A percentile compares a stretch with the other conserved stretches of the same genome.
phyloP scores from a whole-genome alignment of 2,113 vertebrate species.

The Stegostoma tigrinum region DNA sequence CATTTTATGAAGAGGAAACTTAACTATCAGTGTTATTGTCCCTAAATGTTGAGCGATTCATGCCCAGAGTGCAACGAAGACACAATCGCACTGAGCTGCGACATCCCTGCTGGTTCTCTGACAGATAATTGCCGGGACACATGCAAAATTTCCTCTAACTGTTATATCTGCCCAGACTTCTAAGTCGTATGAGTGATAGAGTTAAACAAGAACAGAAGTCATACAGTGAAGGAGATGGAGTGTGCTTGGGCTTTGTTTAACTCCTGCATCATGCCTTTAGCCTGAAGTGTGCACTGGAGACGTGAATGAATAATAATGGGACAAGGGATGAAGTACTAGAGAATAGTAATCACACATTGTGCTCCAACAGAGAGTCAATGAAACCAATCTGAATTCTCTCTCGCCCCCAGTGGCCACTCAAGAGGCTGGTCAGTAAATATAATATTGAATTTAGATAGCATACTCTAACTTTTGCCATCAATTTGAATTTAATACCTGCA shows the following conservation, averaged over 20 bases:
- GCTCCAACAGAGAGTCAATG: not conserved
- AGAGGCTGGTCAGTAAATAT: not conserved
- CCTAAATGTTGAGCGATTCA: not conserved
- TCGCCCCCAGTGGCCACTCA: not conserved
- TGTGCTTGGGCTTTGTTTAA: too few relatives aligned
- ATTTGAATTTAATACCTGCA: not conserved
- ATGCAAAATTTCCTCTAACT: not conserved
- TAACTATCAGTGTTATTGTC: not conserved
- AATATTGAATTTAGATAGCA: not conserved
- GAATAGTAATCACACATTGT: not conserved
- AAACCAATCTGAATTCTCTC: not conserved
- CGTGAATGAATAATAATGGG: not conserved
- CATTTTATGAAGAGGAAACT: not conserved
- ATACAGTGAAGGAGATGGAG: too few relatives aligned
- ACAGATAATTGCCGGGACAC: not conserved
- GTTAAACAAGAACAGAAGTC: too few relatives aligned
- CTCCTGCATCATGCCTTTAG: too few relatives aligned
- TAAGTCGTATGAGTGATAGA: too few relatives aligned
- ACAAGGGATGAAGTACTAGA: not conserved
- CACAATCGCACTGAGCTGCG: not conserved
- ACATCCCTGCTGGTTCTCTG: not conserved
- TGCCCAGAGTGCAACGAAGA: not conserved
- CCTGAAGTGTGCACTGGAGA: too few relatives aligned
- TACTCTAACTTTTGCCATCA: not conserved
- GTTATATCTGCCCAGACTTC: too few relatives aligned